Percentiles rank a stretch among this genome's conserved stretches.
Evolutionary conservation across 2,113 vertebrate species (phyloP).

Genomic region (Pelusios castaneus): DNA sequence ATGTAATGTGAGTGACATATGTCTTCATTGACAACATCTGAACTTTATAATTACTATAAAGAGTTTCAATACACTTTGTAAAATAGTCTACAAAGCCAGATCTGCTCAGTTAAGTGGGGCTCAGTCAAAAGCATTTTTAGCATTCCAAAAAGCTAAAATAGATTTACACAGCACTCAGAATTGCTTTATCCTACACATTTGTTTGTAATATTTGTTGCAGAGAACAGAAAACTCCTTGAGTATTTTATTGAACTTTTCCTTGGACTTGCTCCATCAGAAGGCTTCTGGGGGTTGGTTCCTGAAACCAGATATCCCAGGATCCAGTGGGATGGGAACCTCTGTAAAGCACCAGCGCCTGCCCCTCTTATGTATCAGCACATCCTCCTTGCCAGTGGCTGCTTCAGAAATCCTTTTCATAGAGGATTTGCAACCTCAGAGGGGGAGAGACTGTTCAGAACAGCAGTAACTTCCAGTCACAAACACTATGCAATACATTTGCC

Average conservation of each 20-base stretch:
- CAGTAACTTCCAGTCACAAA: neutral
- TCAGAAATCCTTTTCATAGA: neutral
- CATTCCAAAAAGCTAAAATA: neutral
- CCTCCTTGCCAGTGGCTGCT: neutral
- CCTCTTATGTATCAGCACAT: neutral
- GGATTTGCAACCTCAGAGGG: neutral
- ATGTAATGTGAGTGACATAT: neutral
- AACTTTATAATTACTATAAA: neutral
- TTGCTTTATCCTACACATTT: neutral
- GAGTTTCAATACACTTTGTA: neutral
- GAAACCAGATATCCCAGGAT: neutral
- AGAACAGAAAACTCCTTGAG: neutral
- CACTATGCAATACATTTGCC: neutral
- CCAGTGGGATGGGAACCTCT: neutral
- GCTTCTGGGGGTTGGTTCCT: neutral
- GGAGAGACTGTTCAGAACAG: neutral
- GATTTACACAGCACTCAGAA: neutral
- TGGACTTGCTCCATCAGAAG: neutral
- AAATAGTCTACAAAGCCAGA: neutral
- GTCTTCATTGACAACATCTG: neutral
- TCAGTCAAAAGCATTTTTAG: neutral
- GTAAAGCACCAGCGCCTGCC: neutral
- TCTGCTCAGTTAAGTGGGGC: neutral
- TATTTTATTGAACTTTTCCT: neutral
- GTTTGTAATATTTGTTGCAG: neutral